Evolutionary conservation across 2,888 invertebrate genomes (phyloP).

Genomic region (Hydroisotoma schaefferi): DNA sequence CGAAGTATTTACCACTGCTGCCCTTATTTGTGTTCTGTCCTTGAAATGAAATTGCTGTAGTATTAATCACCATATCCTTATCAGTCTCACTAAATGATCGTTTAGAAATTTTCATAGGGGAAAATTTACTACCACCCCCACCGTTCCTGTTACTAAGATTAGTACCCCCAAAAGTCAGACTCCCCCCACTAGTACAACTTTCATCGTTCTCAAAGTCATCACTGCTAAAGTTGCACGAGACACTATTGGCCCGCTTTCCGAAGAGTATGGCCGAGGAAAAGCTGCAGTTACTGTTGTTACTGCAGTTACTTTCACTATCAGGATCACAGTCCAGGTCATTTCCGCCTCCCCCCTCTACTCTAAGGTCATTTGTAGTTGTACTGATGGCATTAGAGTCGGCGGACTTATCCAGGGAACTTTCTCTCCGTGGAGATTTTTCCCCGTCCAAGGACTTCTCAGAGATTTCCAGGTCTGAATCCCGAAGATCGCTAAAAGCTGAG

Average conservation of each 20-base stretch:
- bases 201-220: slow-evolving; percentile 31
- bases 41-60: slow-evolving; percentile 20
- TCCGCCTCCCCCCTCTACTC: slow-evolving; percentile 13
- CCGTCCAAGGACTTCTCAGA: not conserved
- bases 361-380: slow-evolving; percentile 30
- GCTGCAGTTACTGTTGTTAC: slow-evolving; percentile 27
- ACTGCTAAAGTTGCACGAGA: slow-evolving; percentile 11
- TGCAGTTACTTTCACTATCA: slow-evolving; percentile 36
- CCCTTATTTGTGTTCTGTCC: slow-evolving; percentile 1
- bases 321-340: slow-evolving; percentile 25
- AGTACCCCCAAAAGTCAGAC: slow-evolving; percentile 6
- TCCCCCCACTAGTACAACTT: slow-evolving; percentile 35
- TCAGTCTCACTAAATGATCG: slow-evolving; percentile 48
- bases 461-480: not conserved
- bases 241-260: slow-evolving; percentile 2
- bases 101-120: slow-evolving; percentile 45
- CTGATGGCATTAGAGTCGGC: slow-evolving; percentile 35
- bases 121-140: slow-evolving; percentile 4
- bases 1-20: not conserved
- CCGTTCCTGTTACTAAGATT: not conserved
- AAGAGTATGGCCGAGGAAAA: slow-evolving; percentile 34
- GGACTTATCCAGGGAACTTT: not conserved
- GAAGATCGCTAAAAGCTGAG: not conserved
- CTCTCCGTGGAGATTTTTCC: not conserved
- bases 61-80: slow-evolving; percentile 41